phyloP scores from a whole-genome alignment of 2,888 invertebrate species.

The Ypsolopha scabrella region DNA sequence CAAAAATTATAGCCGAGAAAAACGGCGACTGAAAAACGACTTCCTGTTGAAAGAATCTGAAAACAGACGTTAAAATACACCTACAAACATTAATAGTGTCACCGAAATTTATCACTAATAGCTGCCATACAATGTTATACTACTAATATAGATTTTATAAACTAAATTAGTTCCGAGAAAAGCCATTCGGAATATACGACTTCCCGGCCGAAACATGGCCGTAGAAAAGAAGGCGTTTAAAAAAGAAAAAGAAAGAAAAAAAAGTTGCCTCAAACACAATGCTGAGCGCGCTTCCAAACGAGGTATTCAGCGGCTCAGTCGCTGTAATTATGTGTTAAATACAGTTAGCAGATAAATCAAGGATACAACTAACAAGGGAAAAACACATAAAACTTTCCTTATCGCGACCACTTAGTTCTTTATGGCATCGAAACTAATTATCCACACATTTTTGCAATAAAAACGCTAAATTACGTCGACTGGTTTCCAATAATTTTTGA shows the following conservation, averaged over 20 bases:
- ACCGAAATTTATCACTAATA: conserved; percentile 19
- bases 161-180: conserved; percentile 55
- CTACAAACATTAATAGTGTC: conserved; percentile 31
- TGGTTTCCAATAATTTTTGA: too few species aligned
- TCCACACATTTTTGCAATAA: too few species aligned
- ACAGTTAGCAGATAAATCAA: conserved; percentile 23
- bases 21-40: conserved; percentile 34
- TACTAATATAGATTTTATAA: conserved; percentile 42
- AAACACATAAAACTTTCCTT: too few species aligned
- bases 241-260: conserved; percentile 41
- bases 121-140: conserved; percentile 25
- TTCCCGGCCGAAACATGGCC: conserved; percentile 26
- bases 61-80: conserved; percentile 21
- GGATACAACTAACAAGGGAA: background rate
- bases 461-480: too few species aligned
- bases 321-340: conserved; percentile 45
- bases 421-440: too few species aligned
- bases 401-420: too few species aligned
- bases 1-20: conserved; percentile 7
- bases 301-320: conserved; percentile 40
- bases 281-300: conserved; percentile 40
- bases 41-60: conserved; percentile 27
- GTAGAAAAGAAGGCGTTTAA: conserved; percentile 23
- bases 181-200: conserved; percentile 38
- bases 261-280: conserved; percentile 27